A percentile compares a stretch with the other conserved stretches of the same genome.
Conservation (phyloP, 1,140 invertebrate species). For the Helicoverpa zea region DNA sequence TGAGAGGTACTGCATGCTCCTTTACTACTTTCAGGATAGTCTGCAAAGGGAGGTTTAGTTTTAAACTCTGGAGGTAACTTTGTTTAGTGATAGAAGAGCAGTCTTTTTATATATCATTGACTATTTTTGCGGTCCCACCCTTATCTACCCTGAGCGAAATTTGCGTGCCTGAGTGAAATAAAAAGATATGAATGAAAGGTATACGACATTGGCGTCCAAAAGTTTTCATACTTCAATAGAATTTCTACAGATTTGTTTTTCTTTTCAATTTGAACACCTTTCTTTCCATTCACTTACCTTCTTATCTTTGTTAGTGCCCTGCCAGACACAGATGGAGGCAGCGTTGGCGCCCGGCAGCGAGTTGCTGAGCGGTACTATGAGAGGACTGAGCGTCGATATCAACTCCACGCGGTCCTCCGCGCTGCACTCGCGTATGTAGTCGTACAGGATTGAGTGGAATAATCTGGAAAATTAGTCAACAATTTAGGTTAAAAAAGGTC, state of each 20-base stretch:
- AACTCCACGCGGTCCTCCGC: slow-evolving; percentile 91
- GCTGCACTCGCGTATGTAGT: slow-evolving; percentile 92
- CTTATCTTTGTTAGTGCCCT: slow-evolving; percentile 92
- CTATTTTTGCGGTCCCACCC: no score
- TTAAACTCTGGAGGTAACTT: background rate
- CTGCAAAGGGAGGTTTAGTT: slow-evolving; percentile 69
- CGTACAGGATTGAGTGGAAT: slow-evolving; percentile 93
- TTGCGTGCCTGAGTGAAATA: no score
- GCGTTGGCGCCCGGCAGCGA: slow-evolving; percentile 94
- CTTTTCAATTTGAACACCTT: no score
- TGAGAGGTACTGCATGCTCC: slow-evolving; percentile 93
- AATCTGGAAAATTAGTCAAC: slow-evolving; percentile 81
- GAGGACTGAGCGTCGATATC: slow-evolving; percentile 90
- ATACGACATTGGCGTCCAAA: background rate
- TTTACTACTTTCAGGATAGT: slow-evolving; percentile 94
- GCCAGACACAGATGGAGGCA: slow-evolving; percentile 95
- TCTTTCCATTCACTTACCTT: slow-evolving; percentile 80
- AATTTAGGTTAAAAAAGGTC: no score
- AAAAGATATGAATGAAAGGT: no score
- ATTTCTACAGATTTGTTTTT: no score
- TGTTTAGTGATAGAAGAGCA: no score
- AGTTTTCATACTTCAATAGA: no score
- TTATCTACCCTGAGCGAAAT: no score
- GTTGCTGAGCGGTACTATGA: slow-evolving; percentile 93
- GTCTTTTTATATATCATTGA: no score